These are phyloP conservation scores for Pelobates fuscus DNA, from an alignment of 2,113 vertebrate genomes.

Conservation along the genomic window DNA sequence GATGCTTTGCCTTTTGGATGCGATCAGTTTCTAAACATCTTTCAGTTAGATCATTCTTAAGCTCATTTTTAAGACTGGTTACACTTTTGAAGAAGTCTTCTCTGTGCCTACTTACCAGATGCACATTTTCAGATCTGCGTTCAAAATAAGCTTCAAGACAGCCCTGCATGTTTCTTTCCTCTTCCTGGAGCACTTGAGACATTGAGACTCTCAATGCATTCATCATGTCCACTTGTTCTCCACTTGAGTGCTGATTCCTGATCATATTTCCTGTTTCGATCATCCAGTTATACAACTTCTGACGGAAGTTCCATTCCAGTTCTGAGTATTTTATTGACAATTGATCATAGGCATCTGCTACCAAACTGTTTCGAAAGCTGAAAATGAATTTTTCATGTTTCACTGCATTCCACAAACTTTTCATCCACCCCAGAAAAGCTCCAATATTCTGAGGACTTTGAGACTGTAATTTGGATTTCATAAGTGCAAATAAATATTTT, in stretches of 20 bases:
- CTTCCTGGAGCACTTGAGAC: background rate
- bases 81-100: constrained; percentile 57
- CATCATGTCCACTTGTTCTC: background rate
- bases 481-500: constrained; percentile 57
- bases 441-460: constrained; percentile 57
- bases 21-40: constrained; percentile 55
- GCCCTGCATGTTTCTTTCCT: background rate
- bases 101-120: constrained; percentile 59
- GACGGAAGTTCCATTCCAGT: constrained; percentile 56
- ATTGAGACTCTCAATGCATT: background rate
- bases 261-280: constrained; percentile 55
- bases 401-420: constrained; percentile 52
- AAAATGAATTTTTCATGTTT: constrained; percentile 44
- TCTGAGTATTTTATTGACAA: constrained; percentile 48
- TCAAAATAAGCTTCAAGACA: background rate
- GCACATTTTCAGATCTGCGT: background rate
- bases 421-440: constrained; percentile 60
- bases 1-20: constrained; percentile 54
- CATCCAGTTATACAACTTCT: constrained; percentile 64
- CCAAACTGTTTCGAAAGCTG: constrained; percentile 43
- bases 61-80: constrained; percentile 51
- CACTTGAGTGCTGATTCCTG: constrained; percentile 14
- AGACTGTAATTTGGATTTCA: constrained; percentile 55
- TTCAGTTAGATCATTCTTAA: constrained; percentile 44
- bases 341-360: constrained; percentile 45